phyloP scores from a whole-genome alignment of 2,113 vertebrate species.

The Scomber scombrus region DNA sequence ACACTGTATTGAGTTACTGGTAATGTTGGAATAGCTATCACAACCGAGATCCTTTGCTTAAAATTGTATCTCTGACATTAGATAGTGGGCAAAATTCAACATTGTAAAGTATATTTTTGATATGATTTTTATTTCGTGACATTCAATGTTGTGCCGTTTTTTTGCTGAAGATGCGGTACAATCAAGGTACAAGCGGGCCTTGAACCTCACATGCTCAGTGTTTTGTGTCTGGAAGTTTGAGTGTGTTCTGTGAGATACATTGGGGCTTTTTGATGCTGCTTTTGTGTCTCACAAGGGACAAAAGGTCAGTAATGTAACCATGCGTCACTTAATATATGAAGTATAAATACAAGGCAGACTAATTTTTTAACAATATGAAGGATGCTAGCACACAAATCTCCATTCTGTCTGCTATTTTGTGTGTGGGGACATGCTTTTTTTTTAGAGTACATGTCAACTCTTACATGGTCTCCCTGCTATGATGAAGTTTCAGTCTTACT shows the following conservation, averaged over 20 bases:
- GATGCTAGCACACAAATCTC: conserved; percentile 64
- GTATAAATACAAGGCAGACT: conserved; percentile 65
- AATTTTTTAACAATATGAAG: conserved; percentile 78
- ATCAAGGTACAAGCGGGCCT: conserved; percentile 83
- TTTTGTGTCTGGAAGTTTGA: conserved; percentile 73
- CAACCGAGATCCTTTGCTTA: conserved; percentile 41
- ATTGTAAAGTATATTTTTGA: conserved; percentile 78
- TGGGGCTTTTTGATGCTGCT: conserved; percentile 65
- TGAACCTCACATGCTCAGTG: conserved; percentile 80
- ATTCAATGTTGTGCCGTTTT: conserved; percentile 69
- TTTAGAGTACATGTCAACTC: conserved; percentile 27
- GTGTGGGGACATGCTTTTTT: too few species aligned
- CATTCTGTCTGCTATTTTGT: conserved; percentile 50
- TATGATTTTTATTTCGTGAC: conserved; percentile 70
- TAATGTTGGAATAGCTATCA: conserved; percentile 64
- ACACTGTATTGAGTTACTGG: conserved; percentile 83
- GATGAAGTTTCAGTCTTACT: conserved; percentile 63
- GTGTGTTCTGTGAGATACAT: conserved; percentile 70
- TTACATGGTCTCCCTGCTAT: conserved; percentile 50
- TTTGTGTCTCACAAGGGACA: conserved; percentile 76
- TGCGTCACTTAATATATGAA: conserved; percentile 77
- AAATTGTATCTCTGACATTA: conserved; percentile 56
- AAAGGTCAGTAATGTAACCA: conserved; percentile 82
- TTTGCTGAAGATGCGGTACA: conserved; percentile 73
- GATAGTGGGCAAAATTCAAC: conserved; percentile 67